Evolutionary conservation across 2,797 vertebrate genomes (phyloP).

Genomic region (Ctenosaura bakeri): DNA sequence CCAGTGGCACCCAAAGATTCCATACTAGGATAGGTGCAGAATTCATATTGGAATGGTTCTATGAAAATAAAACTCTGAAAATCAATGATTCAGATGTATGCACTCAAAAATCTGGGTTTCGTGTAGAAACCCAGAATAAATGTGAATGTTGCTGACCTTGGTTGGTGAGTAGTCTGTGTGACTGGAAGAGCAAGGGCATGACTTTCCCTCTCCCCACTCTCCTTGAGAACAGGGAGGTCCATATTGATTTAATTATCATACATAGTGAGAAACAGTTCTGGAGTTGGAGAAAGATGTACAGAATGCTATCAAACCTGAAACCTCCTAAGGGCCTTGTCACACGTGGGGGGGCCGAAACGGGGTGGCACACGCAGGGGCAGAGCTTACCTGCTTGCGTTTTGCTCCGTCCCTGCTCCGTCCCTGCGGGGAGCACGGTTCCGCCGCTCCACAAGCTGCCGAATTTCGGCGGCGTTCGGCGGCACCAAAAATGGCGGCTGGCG

Average conservation of each 20-base stretch:
- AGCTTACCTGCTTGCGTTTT: no score
- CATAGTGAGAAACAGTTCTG: background rate
- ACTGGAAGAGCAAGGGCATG: no score
- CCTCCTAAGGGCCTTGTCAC: no score
- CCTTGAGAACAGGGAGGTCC: no score
- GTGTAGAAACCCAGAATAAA: background rate
- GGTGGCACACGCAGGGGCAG: no score
- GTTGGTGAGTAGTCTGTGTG: background rate
- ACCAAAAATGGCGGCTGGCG: no score
- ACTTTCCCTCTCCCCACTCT: no score
- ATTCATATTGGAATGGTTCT: background rate
- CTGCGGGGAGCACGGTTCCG: no score
- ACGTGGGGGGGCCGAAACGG: no score
- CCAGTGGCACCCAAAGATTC: background rate
- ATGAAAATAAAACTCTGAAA: background rate
- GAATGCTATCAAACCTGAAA: background rate
- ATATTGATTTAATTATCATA: background rate
- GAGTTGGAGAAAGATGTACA: background rate
- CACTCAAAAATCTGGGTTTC: background rate
- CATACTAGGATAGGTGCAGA: background rate
- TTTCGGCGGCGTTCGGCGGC: no score
- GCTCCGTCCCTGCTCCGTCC: no score
- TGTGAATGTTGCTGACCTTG: background rate
- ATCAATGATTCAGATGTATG: background rate
- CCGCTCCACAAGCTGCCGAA: no score